Evolutionary conservation across 2,113 vertebrate genomes (phyloP), one percentile per base, ranked within the genome.

Genomic region (Leucosticte australis): DNA sequence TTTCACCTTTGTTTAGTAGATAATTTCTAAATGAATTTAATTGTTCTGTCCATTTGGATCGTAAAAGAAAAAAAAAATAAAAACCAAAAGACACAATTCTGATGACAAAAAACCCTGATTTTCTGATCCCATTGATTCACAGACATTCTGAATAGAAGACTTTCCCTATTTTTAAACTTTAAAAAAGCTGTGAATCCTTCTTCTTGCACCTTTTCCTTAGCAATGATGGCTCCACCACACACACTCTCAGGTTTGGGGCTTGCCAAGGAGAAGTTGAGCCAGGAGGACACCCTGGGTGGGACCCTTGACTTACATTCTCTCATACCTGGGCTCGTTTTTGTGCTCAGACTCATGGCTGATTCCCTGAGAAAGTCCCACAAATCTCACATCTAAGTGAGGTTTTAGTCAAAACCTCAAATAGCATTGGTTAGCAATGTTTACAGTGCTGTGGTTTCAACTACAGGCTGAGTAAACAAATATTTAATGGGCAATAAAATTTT

Each of bases 401-500:
- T 93, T 94, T 71, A 80, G 24, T 92, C 87, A 89, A 94, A 95
- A 96, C 93, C 88, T 90, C 89, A 95, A 90, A 85, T 37, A 87
- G 30, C 37, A 22, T 80, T 83, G 35, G 24, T 44, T 89, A 94
- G 39, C 71, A 47, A 18, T 28, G 37, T 83, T 83, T 86, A 75
- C 28, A 73, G 68, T 33, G 64, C 62, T 89, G 92, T 91, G 90
- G 88, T 93, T 87, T 92, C 69, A 89, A 89, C 71, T 69, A 18
- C 49, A 56, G 60, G 63, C 28, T 86, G 26, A 74, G 28, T 67
- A 92, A 94, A 95, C 53, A 85, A 52, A 78, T 60, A 52, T 35
- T 86, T 97, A 89, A 91, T 82, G 26, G 69, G 57, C 57, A 96
- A 95, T 95, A 92, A 92, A 83, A 52, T 14, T 77, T 64, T 93